A percentile compares a stretch with the other conserved stretches of the same genome.
Evolutionary conservation across 2,113 vertebrate genomes (phyloP).

Genomic region (Trinectes maculatus): DNA sequence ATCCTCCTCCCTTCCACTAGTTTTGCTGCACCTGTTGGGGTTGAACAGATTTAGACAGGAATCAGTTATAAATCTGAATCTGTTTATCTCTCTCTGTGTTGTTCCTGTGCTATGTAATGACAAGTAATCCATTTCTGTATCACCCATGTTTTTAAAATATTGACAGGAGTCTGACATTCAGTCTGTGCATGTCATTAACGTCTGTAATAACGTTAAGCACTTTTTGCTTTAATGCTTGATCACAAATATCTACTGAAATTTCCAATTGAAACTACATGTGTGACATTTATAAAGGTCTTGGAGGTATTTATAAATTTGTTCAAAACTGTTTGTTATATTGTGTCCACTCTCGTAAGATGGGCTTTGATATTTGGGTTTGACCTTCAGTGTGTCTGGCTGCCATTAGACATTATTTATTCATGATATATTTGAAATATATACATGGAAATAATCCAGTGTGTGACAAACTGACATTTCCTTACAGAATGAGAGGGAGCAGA

Average conservation of each 20-base stretch:
- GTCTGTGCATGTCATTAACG: too few species aligned
- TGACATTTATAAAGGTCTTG: slow-evolving; percentile 22
- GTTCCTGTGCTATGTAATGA: neutral
- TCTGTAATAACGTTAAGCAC: neutral
- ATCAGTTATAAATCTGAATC: neutral
- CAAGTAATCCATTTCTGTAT: neutral
- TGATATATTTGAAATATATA: too few species aligned
- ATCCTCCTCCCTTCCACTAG: neutral
- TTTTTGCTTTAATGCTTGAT: neutral
- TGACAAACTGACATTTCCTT: slow-evolving; percentile 15
- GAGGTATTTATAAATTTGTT: neutral
- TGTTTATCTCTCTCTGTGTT: slow-evolving; percentile 7
- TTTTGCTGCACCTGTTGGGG: neutral
- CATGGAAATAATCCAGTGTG: neutral
- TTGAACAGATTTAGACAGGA: too few species aligned
- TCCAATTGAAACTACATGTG: neutral
- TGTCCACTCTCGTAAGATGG: neutral
- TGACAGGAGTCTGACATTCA: neutral
- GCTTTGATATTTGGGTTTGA: slow-evolving; percentile 21
- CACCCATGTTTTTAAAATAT: slow-evolving; percentile 4
- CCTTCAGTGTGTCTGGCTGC: neutral
- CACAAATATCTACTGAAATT: neutral
- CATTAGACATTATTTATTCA: too few species aligned
- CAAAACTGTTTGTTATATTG: neutral
- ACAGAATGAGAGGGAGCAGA: slow-evolving; percentile 86